phyloP scores from a whole-genome alignment of 2,888 invertebrate genomes.

The Ochropleura plecta region DNA sequence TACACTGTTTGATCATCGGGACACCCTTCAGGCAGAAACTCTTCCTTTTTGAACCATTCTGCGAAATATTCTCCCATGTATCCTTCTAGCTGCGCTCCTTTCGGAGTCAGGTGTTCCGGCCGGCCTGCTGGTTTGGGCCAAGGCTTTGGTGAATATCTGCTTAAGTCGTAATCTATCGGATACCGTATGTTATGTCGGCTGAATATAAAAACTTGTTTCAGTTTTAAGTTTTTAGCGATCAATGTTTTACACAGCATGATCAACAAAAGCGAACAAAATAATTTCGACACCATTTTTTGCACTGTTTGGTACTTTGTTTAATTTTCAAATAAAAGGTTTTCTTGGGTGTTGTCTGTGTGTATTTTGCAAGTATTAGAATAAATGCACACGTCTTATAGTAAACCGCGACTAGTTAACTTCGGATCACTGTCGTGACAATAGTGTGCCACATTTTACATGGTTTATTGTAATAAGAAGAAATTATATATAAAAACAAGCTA shows the following conservation, averaged over 20 bases:
- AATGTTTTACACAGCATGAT: constrained; percentile 15
- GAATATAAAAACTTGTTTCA: constrained; percentile 62
- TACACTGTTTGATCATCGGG: constrained; percentile 48
- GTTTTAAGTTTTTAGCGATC: constrained; percentile 6
- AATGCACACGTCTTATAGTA: not conserved
- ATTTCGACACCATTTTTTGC: constrained; percentile 22
- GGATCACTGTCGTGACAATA: too few relatives aligned
- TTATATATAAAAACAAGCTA: too few relatives aligned
- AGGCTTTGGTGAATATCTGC: constrained; percentile 39
- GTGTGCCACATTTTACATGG: too few relatives aligned
- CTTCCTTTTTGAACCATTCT: constrained; percentile 54
- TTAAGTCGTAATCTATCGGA: not conserved
- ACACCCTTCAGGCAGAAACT: constrained; percentile 48
- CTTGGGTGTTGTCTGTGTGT: not conserved
- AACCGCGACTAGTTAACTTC: constrained; percentile 5
- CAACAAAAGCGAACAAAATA: constrained; percentile 22
- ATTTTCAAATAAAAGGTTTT: too few relatives aligned
- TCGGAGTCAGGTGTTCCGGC: constrained; percentile 41
- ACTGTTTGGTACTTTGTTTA: not conserved
- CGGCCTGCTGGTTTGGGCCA: constrained; percentile 30
- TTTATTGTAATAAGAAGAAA: too few relatives aligned
- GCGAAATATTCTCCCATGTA: constrained; percentile 60
- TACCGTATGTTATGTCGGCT: constrained; percentile 59
- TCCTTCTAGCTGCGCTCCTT: constrained; percentile 51
- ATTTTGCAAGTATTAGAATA: not conserved